Evolutionary conservation across 2,888 invertebrate genomes (phyloP), one percentile per base, ranked within the genome.

Genomic region (Ceriagrion tenellum): DNA sequence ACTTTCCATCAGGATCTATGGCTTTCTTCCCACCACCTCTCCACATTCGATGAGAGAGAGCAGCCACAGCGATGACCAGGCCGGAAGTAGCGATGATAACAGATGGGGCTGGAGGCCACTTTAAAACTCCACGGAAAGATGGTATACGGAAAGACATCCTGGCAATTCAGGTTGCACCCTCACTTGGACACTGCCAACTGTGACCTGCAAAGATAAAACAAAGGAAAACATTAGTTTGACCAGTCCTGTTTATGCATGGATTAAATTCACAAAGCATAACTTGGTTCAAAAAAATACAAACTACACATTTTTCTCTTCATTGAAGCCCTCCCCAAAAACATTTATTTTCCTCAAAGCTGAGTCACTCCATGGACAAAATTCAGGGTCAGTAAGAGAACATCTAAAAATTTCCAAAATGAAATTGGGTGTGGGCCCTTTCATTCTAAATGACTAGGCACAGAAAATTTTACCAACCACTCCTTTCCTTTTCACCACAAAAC

Each of bases 31-130:
- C 93, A 63, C 93, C 93, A 35, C 93, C 93, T 30, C 93, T 40
- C 93, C 93, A 93, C 16, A 93, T 93, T 47, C 55, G 93, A n/a
- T n/a, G 93, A n/a, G 93, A 69, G 26, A 93, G 47, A 23, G 93
- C 63, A 63, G 74, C 30, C 40, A 93, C 26, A 1, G 69, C 69
- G 16, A 93, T 40, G 93, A 93, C 26, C 93, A 93, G 69, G 26
- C 93, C 93, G n/a, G 93, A 69, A 47, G 93, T 47, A 47, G 69
- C 93, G 20, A 93, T 40, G 26, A 69, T 47, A 2, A 63, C n/a
- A 69, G 93, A 26, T n/a, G 47, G 18, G n/a, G 69, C 40, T 26
- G 69, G 47, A 93, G 93, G 59, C 93, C 93, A 93, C 93, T 69
- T 93, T 69, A 93, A 47, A 69, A 81, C 81, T 35, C 81, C 81